Evolutionary conservation across 2,888 invertebrate genomes (phyloP), one percentile per base, ranked within the genome.

Genomic region (Pyrrhia umbra): DNA sequence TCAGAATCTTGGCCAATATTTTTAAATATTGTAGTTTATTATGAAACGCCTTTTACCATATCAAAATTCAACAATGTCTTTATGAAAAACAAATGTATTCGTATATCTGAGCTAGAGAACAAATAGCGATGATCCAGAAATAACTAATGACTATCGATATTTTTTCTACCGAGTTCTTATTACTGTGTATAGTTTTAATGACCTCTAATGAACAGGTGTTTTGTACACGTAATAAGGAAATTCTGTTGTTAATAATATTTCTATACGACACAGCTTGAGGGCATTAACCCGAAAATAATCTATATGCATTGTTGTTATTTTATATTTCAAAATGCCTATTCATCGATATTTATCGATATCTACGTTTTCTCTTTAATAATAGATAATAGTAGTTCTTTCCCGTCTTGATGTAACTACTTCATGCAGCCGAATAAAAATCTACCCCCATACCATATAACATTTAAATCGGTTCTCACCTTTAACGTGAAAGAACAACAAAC

Each of bases 141-240:
- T 34, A 43, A 37, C 6, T 9, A 27, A 37, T 15, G 3, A 10
- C 9, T 23, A 8, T 37, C 0, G 21, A 23, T 57, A 6, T 45
- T 45, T 23, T 16, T 37, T 15, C 2, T 67, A 9, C 16, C 20
- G 16, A 21, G 0, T 16, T 43, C 6, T 27, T 9, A 37, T 18
- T 18, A 4, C 9, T 30, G 10, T 30, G 30, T 30, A 13, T 13
- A 13, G 23, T 68, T 68, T 47, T 27, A 37, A 27, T 57, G 21
- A 67, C 9, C 8, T 21, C 15, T 27, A 34, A 34, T 40, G 42
- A 49, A 13, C 16, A 25, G 16, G 16, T 34, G 13, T 5, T 1
- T 34, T 8, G 2, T 13, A 1, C 5, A 18, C 30, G 30, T 4
- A n/a, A 15, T 43, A 16, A 43, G 2, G 13, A 43, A 43, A 66